phyloP scores from a whole-genome alignment of 35 echinoderm and acorn worm genomes.

The Eucidaris tribuloides region DNA sequence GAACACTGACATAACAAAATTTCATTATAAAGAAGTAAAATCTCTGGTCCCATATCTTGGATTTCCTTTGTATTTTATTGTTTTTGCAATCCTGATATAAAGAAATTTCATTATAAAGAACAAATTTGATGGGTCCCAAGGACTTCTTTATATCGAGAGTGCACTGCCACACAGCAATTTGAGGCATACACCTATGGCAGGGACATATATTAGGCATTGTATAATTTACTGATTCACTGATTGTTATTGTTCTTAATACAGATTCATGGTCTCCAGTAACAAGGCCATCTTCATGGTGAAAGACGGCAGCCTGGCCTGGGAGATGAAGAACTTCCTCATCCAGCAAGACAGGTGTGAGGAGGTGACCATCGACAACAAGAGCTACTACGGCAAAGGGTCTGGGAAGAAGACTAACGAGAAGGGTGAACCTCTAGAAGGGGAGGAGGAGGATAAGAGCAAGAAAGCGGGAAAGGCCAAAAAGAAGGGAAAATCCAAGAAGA shows the following conservation, averaged over 20 bases:
- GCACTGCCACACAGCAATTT: too few relatives aligned
- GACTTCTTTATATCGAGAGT: too few relatives aligned
- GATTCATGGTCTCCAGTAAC: conserved; percentile 72
- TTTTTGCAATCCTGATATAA: too few relatives aligned
- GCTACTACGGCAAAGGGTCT: conserved; percentile 83
- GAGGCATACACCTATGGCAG: too few relatives aligned
- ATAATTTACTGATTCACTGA: too few relatives aligned
- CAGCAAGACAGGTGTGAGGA: conserved; percentile 77
- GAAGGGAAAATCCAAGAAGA: conserved; percentile 4
- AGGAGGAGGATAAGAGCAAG: background rate
- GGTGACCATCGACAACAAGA: conserved; percentile 86
- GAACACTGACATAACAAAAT: too few relatives aligned
- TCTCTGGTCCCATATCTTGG: too few relatives aligned
- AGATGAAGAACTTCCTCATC: conserved; percentile 97
- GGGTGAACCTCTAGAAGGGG: conserved; percentile 6
- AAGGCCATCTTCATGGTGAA: conserved; percentile 59
- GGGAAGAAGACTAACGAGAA: conserved; percentile 50
- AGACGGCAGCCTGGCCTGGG: conserved; percentile 85
- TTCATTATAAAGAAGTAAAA: too few relatives aligned
- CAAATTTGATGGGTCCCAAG: too few relatives aligned
- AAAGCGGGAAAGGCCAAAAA: background rate
- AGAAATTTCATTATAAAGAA: too few relatives aligned
- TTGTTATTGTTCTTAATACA: conserved; percentile 24
- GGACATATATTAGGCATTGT: too few relatives aligned
- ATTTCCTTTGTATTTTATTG: too few relatives aligned